Evolutionary conservation across 2,113 vertebrate genomes (phyloP).

Genomic region (Bungarus multicinctus): DNA sequence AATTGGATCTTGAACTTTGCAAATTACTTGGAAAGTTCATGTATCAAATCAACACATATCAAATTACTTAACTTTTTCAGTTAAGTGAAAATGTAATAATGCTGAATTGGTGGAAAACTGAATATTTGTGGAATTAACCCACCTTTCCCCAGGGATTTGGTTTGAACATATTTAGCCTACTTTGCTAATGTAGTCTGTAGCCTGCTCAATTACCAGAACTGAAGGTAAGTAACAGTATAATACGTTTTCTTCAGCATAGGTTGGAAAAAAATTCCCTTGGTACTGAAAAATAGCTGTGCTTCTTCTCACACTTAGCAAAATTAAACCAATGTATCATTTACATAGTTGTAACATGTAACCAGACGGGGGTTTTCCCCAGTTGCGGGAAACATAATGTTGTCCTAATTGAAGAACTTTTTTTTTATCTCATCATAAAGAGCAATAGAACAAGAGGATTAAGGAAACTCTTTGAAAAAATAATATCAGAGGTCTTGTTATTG

Average conservation of each 20-base stretch:
- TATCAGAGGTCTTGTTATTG: conserved; percentile 59
- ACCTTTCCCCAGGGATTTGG: background rate
- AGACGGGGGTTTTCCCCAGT: conserved; percentile 18
- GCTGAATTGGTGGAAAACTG: background rate
- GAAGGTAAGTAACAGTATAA: background rate
- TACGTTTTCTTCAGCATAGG: conserved; percentile 8
- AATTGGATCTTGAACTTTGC: background rate
- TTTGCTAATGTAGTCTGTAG: conserved; percentile 11
- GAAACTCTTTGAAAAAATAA: conserved; percentile 46
- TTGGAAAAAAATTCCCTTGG: background rate
- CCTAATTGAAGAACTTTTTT: conserved; percentile 53
- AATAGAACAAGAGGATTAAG: conserved; percentile 53
- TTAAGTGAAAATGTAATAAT: background rate
- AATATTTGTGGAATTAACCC: background rate
- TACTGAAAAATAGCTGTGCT: background rate
- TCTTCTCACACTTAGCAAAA: background rate
- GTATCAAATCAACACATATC: background rate
- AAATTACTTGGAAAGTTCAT: background rate
- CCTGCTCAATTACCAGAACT: background rate
- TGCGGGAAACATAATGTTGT: conserved; percentile 10
- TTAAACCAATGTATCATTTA: background rate
- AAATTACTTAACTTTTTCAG: background rate
- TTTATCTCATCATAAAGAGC: conserved; percentile 49
- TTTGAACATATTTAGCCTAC: background rate
- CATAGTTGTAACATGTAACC: background rate